Percentiles rank a stretch among this genome's conserved stretches.
Evolutionary conservation across 1,140 invertebrate species (phyloP).

Genomic region (Temnothorax longispinosus): DNA sequence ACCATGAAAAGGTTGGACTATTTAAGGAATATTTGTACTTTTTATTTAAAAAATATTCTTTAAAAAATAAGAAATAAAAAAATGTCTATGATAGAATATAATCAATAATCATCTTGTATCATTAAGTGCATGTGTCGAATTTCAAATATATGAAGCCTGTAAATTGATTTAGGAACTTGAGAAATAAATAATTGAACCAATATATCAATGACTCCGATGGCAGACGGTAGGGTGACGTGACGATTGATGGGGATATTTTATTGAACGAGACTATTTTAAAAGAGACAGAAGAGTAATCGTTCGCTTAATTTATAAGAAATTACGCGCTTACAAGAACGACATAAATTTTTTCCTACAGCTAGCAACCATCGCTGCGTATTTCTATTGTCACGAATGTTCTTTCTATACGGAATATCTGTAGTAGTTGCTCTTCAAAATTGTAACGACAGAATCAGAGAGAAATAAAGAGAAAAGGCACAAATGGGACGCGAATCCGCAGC

Average conservation of each 20-base stretch:
- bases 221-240: not conserved
- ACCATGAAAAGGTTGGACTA: not conserved
- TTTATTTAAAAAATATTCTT: not conserved
- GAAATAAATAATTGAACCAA: conserved; percentile 26
- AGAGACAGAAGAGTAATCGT: not conserved
- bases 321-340: not conserved
- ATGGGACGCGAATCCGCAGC: conserved; percentile 11
- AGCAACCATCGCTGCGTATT: not conserved
- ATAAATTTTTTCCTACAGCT: not conserved
- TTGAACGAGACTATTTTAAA: not conserved
- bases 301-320: conserved; percentile 31
- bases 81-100: not conserved
- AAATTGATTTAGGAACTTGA: conserved; percentile 34
- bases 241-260: conserved; percentile 17
- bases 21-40: not conserved
- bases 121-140: not conserved
- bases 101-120: not conserved
- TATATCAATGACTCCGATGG: not conserved
- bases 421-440: not conserved
- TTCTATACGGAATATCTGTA: not conserved
- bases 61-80: not conserved
- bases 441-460: not conserved
- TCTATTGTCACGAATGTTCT: not conserved
- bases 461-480: not conserved
- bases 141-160: not conserved